phyloP scores from a whole-genome alignment of 2,797 vertebrate genomes.

The Gymnodraco acuticeps region DNA sequence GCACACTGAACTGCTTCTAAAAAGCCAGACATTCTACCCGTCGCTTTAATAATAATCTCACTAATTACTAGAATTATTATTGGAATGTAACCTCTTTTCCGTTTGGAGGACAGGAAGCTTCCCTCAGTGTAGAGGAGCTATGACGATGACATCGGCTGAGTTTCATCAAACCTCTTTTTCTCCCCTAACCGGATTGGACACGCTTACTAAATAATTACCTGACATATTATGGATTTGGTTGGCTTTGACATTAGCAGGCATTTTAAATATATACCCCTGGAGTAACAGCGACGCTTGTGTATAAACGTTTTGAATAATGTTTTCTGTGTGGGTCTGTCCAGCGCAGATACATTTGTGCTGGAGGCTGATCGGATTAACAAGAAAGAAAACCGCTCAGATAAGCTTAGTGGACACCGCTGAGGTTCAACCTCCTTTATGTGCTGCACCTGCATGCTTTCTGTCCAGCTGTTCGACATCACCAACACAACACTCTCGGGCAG shows the following conservation, averaged over 20 bases:
- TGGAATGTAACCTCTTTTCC: slow-evolving; percentile 87
- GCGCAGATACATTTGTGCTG: not conserved
- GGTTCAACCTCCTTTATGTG: slow-evolving; percentile 20
- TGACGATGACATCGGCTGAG: slow-evolving; percentile 49
- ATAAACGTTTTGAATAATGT: slow-evolving; percentile 28
- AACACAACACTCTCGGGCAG: not conserved
- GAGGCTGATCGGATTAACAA: slow-evolving; percentile 45
- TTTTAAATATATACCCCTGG: slow-evolving; percentile 12
- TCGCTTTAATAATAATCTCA: slow-evolving; percentile 72
- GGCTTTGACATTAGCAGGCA: slow-evolving; percentile 44
- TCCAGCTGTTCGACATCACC: slow-evolving; percentile 32
- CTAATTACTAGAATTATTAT: slow-evolving; percentile 86
- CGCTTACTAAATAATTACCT: slow-evolving; percentile 34
- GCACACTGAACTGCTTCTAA: slow-evolving; percentile 79
- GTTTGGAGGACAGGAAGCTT: slow-evolving; percentile 74
- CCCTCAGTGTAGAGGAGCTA: slow-evolving; percentile 22
- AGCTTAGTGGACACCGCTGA: slow-evolving; percentile 24
- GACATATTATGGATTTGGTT: slow-evolving; percentile 35
- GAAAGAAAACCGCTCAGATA: slow-evolving; percentile 26
- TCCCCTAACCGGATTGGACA: slow-evolving; percentile 43
- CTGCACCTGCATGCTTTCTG: slow-evolving; percentile 8
- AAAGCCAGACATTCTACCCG: slow-evolving; percentile 62
- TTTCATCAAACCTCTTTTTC: slow-evolving; percentile 42
- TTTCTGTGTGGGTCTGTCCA: slow-evolving; percentile 3
- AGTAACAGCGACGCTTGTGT: slow-evolving; percentile 9